phyloP scores from a whole-genome alignment of 2,797 vertebrate species.

The Myiotriccus ornatus region DNA sequence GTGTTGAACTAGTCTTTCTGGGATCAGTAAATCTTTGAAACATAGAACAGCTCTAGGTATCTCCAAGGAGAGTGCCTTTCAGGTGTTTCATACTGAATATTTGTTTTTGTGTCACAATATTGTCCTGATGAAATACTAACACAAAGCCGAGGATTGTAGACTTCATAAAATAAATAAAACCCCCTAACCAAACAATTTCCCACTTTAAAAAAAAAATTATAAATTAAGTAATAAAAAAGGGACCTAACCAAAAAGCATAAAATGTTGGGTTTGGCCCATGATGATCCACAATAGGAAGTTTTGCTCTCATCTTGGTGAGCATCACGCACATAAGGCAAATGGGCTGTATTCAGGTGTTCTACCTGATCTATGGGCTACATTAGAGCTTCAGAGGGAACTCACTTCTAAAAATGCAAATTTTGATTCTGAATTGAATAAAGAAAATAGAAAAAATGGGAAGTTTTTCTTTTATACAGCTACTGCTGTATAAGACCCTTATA shows the following conservation, averaged over 20 bases:
- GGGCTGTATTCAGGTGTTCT: not conserved
- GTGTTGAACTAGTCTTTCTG: not conserved
- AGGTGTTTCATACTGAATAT: not conserved
- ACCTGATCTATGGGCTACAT: not conserved
- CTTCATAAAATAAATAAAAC: not conserved
- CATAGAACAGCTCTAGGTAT: not conserved
- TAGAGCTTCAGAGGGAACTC: not conserved
- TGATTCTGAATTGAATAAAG: not conserved
- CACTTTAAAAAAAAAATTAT: not conserved
- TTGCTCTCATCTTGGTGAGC: not conserved
- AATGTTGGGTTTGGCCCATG: not conserved
- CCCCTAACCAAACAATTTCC: accelerated
- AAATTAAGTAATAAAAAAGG: not conserved
- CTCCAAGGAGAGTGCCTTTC: not conserved
- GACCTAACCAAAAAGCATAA: not conserved
- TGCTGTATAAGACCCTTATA: not conserved
- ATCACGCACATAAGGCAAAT: not conserved
- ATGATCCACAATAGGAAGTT: not conserved
- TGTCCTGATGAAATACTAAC: not conserved
- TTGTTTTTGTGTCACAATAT: not conserved
- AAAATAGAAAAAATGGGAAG: not conserved
- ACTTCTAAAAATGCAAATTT: not conserved
- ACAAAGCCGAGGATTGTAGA: not conserved
- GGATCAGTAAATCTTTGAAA: not conserved
- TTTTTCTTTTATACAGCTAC: not conserved